These are phyloP conservation scores for Zaprionus gabonicus DNA, from an alignment of 1,140 invertebrate genomes.

Conservation along the genomic window DNA sequence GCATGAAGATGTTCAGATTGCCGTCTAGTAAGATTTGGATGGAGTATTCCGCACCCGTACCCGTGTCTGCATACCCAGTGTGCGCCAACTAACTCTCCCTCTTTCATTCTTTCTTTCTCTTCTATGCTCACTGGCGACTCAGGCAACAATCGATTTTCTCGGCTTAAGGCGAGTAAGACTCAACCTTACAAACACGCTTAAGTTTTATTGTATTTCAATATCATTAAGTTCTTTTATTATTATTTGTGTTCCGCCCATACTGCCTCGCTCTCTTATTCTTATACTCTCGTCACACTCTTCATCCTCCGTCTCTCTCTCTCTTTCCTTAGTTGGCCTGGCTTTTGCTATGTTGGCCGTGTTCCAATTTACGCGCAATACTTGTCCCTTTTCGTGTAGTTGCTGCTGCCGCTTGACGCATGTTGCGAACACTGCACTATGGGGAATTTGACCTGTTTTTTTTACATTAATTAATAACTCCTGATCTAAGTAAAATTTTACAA, in stretches of 20 bases:
- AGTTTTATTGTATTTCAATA: slow-evolving; percentile 81
- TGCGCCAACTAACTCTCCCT: too few species aligned
- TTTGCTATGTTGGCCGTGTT: slow-evolving; percentile 22
- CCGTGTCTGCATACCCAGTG: too few species aligned
- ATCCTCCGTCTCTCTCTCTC: background rate
- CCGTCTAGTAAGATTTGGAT: background rate
- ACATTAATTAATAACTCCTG: too few species aligned
- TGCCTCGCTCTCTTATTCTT: background rate
- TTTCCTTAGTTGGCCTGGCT: background rate
- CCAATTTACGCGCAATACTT: slow-evolving; percentile 54
- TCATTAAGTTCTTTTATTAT: slow-evolving; percentile 81
- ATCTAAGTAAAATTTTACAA: too few species aligned
- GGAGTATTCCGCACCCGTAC: too few species aligned
- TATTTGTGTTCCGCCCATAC: slow-evolving; percentile 64
- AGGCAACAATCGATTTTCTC: slow-evolving; percentile 66
- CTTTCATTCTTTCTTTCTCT: background rate
- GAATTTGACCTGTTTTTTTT: too few species aligned
- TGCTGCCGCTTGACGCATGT: background rate
- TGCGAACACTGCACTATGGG: too few species aligned
- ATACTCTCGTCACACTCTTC: background rate
- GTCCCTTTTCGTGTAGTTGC: slow-evolving; percentile 25
- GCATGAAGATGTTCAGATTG: background rate
- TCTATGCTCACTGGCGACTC: background rate
- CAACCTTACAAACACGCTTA: slow-evolving; percentile 73
- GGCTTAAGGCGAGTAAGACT: slow-evolving; percentile 66